Conservation (phyloP, 1,140 invertebrate species). For the Solenopsis invicta region DNA sequence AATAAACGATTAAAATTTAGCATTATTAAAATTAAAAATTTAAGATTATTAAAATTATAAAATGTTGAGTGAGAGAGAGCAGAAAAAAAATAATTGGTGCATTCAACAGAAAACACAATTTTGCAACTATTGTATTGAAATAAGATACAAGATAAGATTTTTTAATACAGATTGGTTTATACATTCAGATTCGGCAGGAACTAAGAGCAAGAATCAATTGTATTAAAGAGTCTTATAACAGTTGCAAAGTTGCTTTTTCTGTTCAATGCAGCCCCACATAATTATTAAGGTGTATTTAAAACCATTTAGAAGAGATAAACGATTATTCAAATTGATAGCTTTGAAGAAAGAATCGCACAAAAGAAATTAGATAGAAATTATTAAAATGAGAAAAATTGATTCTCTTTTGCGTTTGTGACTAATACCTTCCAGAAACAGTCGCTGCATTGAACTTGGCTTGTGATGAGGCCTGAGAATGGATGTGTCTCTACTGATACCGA, state of each 20-base stretch:
- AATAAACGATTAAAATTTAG: conserved; percentile 38
- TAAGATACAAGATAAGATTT: too few species aligned
- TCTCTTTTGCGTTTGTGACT: neutral
- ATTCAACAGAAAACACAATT: too few species aligned
- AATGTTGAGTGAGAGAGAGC: neutral
- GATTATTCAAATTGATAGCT: conserved; percentile 8
- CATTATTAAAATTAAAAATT: neutral
- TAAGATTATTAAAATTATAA: neutral
- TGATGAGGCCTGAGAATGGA: conserved; percentile 94
- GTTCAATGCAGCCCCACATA: neutral
- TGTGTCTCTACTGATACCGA: conserved; percentile 85
- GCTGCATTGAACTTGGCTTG: conserved; percentile 94
- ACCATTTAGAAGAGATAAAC: neutral
- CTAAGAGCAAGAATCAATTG: too few species aligned
- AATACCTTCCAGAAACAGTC: conserved; percentile 92
- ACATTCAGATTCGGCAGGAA: too few species aligned
- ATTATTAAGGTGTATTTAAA: neutral
- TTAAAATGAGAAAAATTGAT: neutral
- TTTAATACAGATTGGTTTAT: too few species aligned
- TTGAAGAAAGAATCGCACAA: neutral
- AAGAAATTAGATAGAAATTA: neutral
- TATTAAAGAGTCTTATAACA: too few species aligned
- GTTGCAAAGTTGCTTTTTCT: too few species aligned
- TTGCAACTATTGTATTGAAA: too few species aligned
- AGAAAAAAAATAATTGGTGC: neutral